A percentile compares a stretch with the other conserved stretches of the same genome.
Evolutionary conservation across 2,797 vertebrate genomes (phyloP).

Genomic region (Liparis tanakae): DNA sequence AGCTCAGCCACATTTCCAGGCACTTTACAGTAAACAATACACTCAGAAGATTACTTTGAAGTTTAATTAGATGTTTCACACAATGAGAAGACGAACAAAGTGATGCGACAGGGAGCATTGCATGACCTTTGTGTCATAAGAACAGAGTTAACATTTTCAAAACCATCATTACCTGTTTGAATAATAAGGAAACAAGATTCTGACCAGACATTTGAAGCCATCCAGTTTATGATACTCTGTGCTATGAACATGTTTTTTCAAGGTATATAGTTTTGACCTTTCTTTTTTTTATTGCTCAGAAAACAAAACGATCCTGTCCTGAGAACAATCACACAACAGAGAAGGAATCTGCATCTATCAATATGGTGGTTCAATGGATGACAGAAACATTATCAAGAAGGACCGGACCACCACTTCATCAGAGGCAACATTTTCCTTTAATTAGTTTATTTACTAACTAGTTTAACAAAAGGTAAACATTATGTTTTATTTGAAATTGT

Average conservation of each 20-base stretch:
- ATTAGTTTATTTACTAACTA: not conserved
- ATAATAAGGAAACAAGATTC: not conserved
- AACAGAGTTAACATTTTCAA: not conserved
- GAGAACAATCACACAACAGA: not conserved
- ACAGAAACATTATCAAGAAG: constrained; percentile 6
- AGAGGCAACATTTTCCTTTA: constrained; percentile 5
- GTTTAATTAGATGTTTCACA: not conserved
- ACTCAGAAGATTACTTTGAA: not conserved
- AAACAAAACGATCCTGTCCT: not conserved
- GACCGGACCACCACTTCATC: not conserved
- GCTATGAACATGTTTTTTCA: not conserved
- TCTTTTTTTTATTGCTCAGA: not conserved
- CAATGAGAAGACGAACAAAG: not conserved
- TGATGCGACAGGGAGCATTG: not conserved
- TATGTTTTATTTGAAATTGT: constrained; percentile 5
- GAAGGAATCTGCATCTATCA: constrained; percentile 10
- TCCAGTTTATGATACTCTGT: not conserved
- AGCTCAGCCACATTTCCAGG: not conserved
- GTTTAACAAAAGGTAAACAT: constrained; percentile 1
- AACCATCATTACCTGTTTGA: not conserved
- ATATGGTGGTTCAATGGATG: constrained; percentile 20
- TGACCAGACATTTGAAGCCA: not conserved
- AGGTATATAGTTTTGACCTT: not conserved
- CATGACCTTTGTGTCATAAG: not conserved
- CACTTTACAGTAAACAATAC: not conserved